Conservation (phyloP, 2,113 vertebrate genomes). For the Brevimyrus niger region DNA sequence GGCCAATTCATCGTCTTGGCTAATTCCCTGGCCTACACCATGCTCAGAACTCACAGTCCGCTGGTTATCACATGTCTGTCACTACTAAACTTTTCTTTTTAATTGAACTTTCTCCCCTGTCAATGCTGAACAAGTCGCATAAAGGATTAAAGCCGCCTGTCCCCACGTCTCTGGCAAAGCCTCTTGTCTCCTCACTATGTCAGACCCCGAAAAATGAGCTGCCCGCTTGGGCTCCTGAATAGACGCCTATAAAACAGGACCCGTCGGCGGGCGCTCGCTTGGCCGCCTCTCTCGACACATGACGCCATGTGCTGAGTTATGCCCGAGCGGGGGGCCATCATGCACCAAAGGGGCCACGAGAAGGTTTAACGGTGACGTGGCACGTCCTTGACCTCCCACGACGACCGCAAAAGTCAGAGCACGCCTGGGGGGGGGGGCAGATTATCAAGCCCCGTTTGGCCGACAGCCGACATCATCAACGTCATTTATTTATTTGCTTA, state of each 20-base stretch:
- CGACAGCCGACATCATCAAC: not conserved
- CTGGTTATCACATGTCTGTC: slow-evolving; percentile 27
- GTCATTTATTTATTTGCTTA: not conserved
- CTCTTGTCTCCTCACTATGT: not conserved
- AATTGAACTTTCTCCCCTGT: not conserved
- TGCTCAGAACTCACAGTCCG: slow-evolving; percentile 8
- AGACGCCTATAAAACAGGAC: not conserved
- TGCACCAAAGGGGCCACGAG: not conserved
- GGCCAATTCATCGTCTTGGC: not conserved
- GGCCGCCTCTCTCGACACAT: not conserved
- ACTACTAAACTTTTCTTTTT: slow-evolving; percentile 8
- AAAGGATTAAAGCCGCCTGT: not conserved
- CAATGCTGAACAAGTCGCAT: not conserved
- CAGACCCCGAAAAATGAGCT: not conserved
- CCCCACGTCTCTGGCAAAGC: not conserved
- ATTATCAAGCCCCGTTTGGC: not conserved
- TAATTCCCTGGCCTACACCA: not conserved
- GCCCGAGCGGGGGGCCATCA: not conserved
- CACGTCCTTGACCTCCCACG: not conserved
- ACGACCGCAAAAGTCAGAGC: not conserved
- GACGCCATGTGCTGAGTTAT: not conserved
- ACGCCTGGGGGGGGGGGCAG: too few relatives aligned
- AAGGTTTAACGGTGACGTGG: not conserved
- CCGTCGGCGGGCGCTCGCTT: not conserved
- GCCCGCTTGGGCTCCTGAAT: not conserved